Evolutionary conservation across 2,797 vertebrate species (phyloP).

Genomic region (Enteromius radiatus): DNA sequence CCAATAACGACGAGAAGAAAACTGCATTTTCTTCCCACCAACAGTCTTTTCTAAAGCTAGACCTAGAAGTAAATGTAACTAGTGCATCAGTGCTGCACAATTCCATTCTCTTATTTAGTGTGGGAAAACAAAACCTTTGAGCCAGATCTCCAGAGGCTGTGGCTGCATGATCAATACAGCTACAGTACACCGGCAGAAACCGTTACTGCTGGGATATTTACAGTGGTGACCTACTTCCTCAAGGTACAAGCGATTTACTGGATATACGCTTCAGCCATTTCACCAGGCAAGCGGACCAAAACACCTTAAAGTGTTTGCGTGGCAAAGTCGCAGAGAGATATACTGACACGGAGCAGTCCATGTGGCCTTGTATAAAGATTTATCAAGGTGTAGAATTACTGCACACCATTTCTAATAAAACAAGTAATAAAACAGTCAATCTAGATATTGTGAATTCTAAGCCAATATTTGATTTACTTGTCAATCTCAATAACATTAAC

Average conservation of each 20-base stretch:
- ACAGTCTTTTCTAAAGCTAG: slow-evolving; percentile 18
- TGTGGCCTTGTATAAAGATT: background rate
- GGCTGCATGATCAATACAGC: slow-evolving; percentile 51
- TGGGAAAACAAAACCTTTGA: slow-evolving; percentile 50
- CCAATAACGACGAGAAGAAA: slow-evolving; percentile 4
- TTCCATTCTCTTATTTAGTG: slow-evolving; percentile 38
- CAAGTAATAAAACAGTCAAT: background rate
- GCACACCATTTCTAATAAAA: background rate
- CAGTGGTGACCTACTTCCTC: slow-evolving; percentile 59
- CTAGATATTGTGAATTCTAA: background rate
- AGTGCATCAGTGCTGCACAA: slow-evolving; percentile 30
- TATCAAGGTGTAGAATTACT: background rate
- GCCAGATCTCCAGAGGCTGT: slow-evolving; percentile 40
- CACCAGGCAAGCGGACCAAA: slow-evolving; percentile 33
- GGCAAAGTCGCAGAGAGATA: slow-evolving; percentile 9
- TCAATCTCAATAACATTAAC: slow-evolving; percentile 2
- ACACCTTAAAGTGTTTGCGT: slow-evolving; percentile 28
- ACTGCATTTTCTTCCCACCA: background rate
- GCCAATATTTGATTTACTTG: slow-evolving; percentile 1
- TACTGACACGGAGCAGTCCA: background rate
- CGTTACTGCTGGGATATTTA: slow-evolving; percentile 45
- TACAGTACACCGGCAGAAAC: slow-evolving; percentile 43
- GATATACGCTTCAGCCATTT: slow-evolving; percentile 31
- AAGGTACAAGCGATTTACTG: slow-evolving; percentile 38
- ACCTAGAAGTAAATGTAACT: slow-evolving; percentile 23